Evolutionary conservation across 2,888 invertebrate genomes (phyloP).

Genomic region (Drosophila meridiana): DNA sequence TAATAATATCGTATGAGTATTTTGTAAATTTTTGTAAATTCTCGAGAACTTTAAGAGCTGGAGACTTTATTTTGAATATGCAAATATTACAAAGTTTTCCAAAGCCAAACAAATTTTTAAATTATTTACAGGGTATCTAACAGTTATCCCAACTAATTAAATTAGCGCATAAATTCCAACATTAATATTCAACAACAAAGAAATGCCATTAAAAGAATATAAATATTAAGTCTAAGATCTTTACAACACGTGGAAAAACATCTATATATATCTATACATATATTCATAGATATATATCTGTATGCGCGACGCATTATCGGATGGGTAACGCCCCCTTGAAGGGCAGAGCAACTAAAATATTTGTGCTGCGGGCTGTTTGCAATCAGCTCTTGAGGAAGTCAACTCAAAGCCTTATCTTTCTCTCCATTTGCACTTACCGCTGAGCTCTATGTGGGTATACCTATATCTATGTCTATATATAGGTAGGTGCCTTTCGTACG

Average conservation of each 20-base stretch:
- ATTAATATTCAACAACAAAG: not conserved
- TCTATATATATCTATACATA: not conserved
- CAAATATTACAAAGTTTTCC: too few species aligned
- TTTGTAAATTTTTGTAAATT: too few species aligned
- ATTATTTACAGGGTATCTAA: not conserved
- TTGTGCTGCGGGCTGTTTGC: constrained; percentile 27
- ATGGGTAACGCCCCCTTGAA: constrained; percentile 38
- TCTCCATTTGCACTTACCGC: constrained; percentile 37
- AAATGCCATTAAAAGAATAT: not conserved
- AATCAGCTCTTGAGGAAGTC: constrained; percentile 33
- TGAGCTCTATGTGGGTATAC: constrained; percentile 15
- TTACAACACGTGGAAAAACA: not conserved
- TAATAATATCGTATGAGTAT: too few species aligned
- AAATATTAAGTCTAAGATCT: not conserved
- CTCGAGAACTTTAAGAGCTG: not conserved
- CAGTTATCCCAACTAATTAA: not conserved
- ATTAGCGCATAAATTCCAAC: not conserved
- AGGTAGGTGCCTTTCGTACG: not conserved
- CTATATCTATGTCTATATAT: constrained; percentile 13
- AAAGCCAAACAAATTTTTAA: too few species aligned
- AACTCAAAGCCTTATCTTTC: constrained; percentile 41
- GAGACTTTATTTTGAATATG: too few species aligned
- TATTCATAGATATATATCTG: not conserved
- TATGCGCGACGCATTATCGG: constrained; percentile 10
- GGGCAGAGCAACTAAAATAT: constrained; percentile 5